Evolutionary conservation across 1,140 invertebrate genomes (phyloP), one percentile per base, ranked within the genome.

Genomic region (Megathymus violae): DNA sequence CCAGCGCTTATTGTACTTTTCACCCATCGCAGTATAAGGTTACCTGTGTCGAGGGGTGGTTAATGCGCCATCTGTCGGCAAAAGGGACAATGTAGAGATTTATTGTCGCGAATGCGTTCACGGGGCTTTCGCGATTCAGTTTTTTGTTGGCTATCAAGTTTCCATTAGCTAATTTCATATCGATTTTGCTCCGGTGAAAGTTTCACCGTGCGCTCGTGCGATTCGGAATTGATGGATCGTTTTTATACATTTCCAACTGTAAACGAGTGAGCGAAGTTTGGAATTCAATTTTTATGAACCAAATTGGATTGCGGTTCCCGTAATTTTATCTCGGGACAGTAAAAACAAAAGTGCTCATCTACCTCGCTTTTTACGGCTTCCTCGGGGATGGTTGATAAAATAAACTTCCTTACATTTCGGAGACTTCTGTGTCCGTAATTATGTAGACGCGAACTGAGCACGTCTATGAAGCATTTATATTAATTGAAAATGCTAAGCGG

Each of bases 121-220:
- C 77, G 68, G 78, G 75, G 75, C 73, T 81, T 80, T 76, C 62
- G 74, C 76, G 82, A 78, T 81, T 80, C 75, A 62, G 72, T 84
- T 87, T 88, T 88, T 89, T 87, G 81, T 77, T 56, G 69, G 74
- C 83, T 86, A 88, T 89, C 87, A 89, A 87, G 80, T 87, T 89
- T 88, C 85, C 87, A 89, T 89, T 89, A 89, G 82, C 85, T 88
- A 88, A 88, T 88, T 87, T 85, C 78, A 74, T 80, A 88, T 88
- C 84, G 85, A 87, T 88, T 73, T 72, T 62, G 70, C 67, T 65
- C 67, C 64, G 76, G 82, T 78, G 76, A 76, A 84, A 80, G 72
- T 77, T 81, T 69, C 72, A 67, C 78, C 69, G 71, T 65, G 65
- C 64, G 52, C 50, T 60, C 61, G 64, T 70, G 67, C 74, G 75